Evolutionary conservation across 1,140 invertebrate species (phyloP).

Genomic region (Gonatopus flavifemur): DNA sequence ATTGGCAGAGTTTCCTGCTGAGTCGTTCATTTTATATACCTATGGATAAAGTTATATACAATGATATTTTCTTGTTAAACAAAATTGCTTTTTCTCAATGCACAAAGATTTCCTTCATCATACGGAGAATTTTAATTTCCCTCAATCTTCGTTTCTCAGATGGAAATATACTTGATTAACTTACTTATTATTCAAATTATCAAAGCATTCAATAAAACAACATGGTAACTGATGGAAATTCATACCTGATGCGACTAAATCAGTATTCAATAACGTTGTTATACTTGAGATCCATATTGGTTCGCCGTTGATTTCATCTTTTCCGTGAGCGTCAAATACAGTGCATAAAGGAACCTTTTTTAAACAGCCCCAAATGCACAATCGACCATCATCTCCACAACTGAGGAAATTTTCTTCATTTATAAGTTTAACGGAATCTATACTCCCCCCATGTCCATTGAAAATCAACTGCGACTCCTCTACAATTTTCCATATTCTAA

Average conservation of each 20-base stretch:
- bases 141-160: no score
- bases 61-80: no score
- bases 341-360: slow-evolving; percentile 88
- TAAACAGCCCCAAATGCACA: slow-evolving; percentile 83
- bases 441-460: slow-evolving; percentile 77
- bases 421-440: slow-evolving; percentile 86
- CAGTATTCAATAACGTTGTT: slow-evolving; percentile 79
- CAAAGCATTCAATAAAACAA: no score
- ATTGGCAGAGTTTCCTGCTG: no score
- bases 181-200: no score
- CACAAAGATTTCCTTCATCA: no score
- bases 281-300: slow-evolving; percentile 86
- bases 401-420: slow-evolving; percentile 93
- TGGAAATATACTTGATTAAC: no score
- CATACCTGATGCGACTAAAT: slow-evolving; percentile 85
- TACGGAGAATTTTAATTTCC: no score
- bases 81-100: no score
- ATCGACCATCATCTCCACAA: slow-evolving; percentile 82
- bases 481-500: slow-evolving; percentile 93
- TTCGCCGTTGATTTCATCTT: slow-evolving; percentile 62
- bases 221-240: no score
- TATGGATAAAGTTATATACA: no score
- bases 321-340: slow-evolving; percentile 77
- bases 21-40: no score
- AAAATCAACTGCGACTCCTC: slow-evolving; percentile 96